Conservation (phyloP, 1,140 invertebrate species). For the Bombus waltoni region DNA sequence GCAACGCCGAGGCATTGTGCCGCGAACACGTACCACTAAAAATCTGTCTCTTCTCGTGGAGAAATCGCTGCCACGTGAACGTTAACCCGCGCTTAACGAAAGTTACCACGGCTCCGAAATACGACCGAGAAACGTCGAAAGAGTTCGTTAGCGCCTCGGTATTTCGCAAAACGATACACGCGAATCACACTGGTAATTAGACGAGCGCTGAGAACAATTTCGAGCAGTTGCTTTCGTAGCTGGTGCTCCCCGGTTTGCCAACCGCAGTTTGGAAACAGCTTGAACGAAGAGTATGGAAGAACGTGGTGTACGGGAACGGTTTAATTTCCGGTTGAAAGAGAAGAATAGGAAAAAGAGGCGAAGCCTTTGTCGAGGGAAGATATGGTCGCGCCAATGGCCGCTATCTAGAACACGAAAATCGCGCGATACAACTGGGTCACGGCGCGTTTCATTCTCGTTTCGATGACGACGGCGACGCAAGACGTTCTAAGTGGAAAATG, state of each 20-base stretch:
- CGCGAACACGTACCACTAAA: conserved; percentile 11
- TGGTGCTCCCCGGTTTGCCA: neutral
- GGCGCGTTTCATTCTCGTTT: conserved; percentile 23
- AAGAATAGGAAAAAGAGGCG: neutral
- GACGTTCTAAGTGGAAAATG: conserved; percentile 56
- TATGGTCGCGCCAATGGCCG: neutral
- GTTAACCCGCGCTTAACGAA: conserved; percentile 4
- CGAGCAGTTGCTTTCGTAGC: neutral
- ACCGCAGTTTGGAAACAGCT: neutral
- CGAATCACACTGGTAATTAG: conserved; percentile 26
- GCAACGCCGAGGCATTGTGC: conserved; percentile 8
- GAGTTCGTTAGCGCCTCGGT: conserved; percentile 2
- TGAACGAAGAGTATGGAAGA: neutral
- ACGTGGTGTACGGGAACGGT: neutral
- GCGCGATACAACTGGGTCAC: conserved; percentile 41
- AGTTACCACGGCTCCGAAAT: conserved; percentile 26
- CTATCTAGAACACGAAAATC: conserved; percentile 37
- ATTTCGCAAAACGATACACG: neutral
- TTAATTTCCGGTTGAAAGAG: neutral
- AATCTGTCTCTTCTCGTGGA: neutral
- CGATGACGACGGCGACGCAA: conserved; percentile 31
- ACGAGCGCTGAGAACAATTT: neutral
- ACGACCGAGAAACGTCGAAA: neutral
- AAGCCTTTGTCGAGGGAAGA: neutral
- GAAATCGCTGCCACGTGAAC: conserved; percentile 1